Evolutionary conservation across 30 jellyfish, hydroid and myxozoan species (phyloP).

Genomic region (Pseudorhiza aurosa): DNA sequence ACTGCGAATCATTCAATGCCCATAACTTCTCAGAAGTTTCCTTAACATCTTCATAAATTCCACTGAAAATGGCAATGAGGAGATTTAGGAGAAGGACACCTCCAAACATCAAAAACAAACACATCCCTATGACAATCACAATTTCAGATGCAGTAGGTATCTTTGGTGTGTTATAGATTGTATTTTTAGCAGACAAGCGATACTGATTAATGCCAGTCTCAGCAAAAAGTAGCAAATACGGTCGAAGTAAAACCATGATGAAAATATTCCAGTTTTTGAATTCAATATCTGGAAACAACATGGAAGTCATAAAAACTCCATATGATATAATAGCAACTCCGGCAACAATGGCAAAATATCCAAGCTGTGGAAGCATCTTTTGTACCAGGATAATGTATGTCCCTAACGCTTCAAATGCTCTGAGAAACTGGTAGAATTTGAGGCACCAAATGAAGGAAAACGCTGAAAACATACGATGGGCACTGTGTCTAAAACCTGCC

Average conservation of each 20-base stretch:
- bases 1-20: background rate
- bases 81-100: background rate
- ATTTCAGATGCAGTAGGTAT: background rate
- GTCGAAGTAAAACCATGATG: background rate
- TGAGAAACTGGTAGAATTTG: conserved; percentile 11
- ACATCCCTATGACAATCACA: background rate
- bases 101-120: background rate
- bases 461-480: background rate
- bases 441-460: conserved; percentile 19
- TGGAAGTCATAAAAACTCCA: conserved; percentile 5
- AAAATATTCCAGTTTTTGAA: background rate
- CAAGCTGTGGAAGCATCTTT: conserved; percentile 1
- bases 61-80: background rate
- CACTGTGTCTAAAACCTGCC: background rate
- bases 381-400: conserved; percentile 3
- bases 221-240: conserved; percentile 4
- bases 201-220: background rate
- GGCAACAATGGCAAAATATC: background rate
- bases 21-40: background rate
- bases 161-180: background rate
- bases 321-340: background rate
- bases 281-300: background rate
- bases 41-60: conserved; percentile 1
- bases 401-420: background rate
- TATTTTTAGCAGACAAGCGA: background rate